phyloP scores from a whole-genome alignment of 2,113 vertebrate species.

The Acrocephalus kingi region DNA sequence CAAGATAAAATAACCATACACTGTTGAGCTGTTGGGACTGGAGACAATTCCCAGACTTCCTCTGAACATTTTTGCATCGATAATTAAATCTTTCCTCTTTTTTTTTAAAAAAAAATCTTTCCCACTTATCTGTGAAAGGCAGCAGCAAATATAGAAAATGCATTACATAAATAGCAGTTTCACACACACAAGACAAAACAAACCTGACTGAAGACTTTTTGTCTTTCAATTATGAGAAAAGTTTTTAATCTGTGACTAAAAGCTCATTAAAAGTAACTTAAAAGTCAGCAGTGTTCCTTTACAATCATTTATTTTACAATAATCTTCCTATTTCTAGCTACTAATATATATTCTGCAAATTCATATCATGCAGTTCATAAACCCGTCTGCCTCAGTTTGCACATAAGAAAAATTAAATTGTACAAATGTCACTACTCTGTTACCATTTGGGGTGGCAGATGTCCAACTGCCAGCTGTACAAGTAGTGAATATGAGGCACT shows the following conservation, averaged over 20 bases:
- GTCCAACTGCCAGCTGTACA: background rate
- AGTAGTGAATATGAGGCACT: background rate
- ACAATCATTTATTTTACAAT: background rate
- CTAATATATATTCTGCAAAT: background rate
- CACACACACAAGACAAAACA: background rate
- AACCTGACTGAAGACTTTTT: background rate
- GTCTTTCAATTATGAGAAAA: background rate
- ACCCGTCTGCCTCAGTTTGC: background rate
- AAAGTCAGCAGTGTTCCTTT: background rate
- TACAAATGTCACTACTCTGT: background rate
- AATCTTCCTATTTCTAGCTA: background rate
- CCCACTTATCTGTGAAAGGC: background rate
- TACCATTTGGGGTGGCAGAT: slow-evolving; percentile 40
- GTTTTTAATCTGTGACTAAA: background rate
- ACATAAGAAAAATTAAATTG: background rate
- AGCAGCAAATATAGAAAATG: background rate
- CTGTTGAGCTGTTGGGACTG: background rate
- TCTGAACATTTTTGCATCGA: background rate
- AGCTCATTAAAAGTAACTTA: background rate
- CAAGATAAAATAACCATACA: background rate
- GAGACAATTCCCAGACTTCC: background rate
- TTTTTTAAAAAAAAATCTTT: background rate
- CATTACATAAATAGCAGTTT: background rate
- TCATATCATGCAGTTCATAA: background rate
- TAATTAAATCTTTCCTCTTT: background rate